Percentiles rank a stretch among this genome's conserved stretches.
Evolutionary conservation across 1,140 invertebrate genomes (phyloP).

Genomic region (Drosophila punjabiensis): DNA sequence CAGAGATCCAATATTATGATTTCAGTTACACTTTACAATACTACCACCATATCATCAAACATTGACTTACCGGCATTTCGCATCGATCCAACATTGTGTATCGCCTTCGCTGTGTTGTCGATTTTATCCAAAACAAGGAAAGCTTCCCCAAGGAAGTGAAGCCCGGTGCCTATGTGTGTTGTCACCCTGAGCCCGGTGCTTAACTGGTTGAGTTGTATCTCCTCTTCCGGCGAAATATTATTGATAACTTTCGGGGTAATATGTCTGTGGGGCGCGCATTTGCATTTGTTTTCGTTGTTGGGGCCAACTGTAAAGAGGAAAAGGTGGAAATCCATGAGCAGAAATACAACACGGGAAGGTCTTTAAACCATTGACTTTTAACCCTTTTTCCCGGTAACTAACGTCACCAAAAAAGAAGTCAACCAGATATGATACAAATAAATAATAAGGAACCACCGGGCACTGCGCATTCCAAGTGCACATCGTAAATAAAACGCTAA

Average conservation of each 20-base stretch:
- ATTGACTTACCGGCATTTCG: constrained; percentile 83
- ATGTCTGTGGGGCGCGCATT: constrained; percentile 69
- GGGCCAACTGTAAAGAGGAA: constrained; percentile 62
- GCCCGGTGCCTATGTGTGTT: constrained; percentile 49
- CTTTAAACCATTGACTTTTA: constrained; percentile 80
- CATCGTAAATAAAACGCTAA: constrained; percentile 72
- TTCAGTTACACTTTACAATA: background rate
- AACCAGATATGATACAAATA: constrained; percentile 37
- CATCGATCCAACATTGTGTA: constrained; percentile 84
- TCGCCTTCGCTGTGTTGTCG: constrained; percentile 40
- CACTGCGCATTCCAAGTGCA: constrained; percentile 68
- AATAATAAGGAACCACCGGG: constrained; percentile 49
- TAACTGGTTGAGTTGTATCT: constrained; percentile 65
- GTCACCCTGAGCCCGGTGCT: constrained; percentile 46
- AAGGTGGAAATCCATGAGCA: constrained; percentile 27
- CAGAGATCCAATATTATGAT: background rate
- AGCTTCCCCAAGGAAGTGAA: constrained; percentile 31
- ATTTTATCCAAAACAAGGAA: constrained; percentile 54
- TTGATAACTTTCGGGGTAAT: constrained; percentile 73
- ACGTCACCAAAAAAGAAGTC: constrained; percentile 40
- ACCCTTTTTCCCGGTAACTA: constrained; percentile 47
- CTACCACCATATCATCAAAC: background rate
- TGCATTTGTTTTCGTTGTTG: constrained; percentile 72
- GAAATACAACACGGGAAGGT: constrained; percentile 40
- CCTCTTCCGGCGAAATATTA: constrained; percentile 45